phyloP scores from a whole-genome alignment of 2,113 vertebrate species.

The Odontesthes bonariensis region DNA sequence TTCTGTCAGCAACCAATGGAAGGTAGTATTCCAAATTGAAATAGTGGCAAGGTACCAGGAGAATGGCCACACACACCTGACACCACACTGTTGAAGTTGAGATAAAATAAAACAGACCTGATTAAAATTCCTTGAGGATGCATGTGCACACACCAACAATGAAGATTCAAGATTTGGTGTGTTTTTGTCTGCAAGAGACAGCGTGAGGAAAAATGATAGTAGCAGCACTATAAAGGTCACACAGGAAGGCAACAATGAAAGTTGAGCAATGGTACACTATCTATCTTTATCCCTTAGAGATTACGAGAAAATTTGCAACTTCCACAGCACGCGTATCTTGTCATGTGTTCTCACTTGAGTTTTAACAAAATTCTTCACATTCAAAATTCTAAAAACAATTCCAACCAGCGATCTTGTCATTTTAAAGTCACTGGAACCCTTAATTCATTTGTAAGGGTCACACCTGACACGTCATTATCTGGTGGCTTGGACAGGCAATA shows the following conservation, averaged over 20 bases:
- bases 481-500: constrained; percentile 1
- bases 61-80: constrained; percentile 8
- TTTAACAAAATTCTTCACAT: too few relatives aligned
- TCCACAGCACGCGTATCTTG: constrained; percentile 4
- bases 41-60: constrained; percentile 5
- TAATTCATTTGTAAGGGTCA: constrained; percentile 33
- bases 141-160: constrained; percentile 12
- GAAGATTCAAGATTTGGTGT: constrained; percentile 56
- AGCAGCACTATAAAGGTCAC: constrained; percentile 72
- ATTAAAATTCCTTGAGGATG: constrained; percentile 43
- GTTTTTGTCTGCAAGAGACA: constrained; percentile 60
- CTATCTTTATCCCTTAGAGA: constrained; percentile 63
- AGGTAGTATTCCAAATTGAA: constrained; percentile 35
- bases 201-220: constrained; percentile 67
- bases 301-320: constrained; percentile 38
- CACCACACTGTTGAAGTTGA: constrained; percentile 3
- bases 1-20: constrained; percentile 7
- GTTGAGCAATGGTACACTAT: constrained; percentile 75
- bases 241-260: constrained; percentile 73
- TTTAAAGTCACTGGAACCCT: constrained; percentile 26
- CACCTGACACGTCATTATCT: constrained; percentile 25
- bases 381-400: too few relatives aligned
- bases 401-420: constrained; percentile 10
- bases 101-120: constrained; percentile 42
- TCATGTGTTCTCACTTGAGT: neutral